Percentiles rank a stretch among this genome's conserved stretches.
phyloP scores from a whole-genome alignment of 2,888 invertebrate genomes.

The Neoaliturus tenellus region DNA sequence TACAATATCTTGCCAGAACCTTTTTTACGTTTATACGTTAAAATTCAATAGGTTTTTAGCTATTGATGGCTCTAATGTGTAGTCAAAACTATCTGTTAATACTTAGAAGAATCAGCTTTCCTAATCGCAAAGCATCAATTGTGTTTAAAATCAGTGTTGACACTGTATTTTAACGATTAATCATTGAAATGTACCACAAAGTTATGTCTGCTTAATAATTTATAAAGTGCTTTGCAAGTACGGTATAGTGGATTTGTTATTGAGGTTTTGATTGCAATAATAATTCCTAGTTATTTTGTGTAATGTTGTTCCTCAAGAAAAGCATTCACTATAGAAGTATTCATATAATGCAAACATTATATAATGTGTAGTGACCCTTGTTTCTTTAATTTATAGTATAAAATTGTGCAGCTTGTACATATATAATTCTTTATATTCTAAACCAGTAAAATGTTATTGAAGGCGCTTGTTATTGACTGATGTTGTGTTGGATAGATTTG shows the following conservation, averaged over 20 bases:
- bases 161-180: not conserved
- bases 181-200: not conserved
- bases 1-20: constrained; percentile 10
- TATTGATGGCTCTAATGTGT: not conserved
- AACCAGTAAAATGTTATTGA: not conserved
- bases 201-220: not conserved
- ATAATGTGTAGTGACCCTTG: not conserved
- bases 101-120: not conserved
- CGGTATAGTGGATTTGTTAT: not conserved
- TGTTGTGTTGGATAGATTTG: constrained; percentile 12
- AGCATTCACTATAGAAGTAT: not conserved
- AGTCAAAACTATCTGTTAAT: not conserved
- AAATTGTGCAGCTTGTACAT: not conserved
- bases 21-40: constrained; percentile 15
- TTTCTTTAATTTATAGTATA: not conserved
- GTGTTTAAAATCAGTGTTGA: not conserved
- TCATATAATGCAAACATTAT: not conserved
- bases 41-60: not conserved
- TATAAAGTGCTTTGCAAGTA: not conserved
- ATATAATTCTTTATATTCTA: not conserved
- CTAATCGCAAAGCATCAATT: not conserved
- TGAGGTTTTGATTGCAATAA: not conserved
- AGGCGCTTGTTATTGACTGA: constrained; percentile 27
- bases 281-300: not conserved
- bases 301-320: not conserved